Base-by-base conservation (phyloP, 2,113 vertebrate species). In the Anoplopoma fimbria region DNA sequence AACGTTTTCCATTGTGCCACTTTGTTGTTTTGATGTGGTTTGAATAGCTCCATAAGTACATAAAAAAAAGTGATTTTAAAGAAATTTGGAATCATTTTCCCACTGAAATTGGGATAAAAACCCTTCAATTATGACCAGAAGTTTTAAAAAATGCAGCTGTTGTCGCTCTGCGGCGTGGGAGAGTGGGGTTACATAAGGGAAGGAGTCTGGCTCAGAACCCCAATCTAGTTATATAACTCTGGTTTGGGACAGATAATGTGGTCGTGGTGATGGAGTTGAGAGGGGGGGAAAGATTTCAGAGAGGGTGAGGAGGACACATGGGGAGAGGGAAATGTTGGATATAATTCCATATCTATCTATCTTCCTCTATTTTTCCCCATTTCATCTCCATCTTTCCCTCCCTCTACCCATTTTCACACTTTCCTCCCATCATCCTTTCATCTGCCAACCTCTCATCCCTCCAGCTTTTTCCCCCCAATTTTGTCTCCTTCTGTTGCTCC, bases 201-300 rank as follows among this genome's bases (percentile, higher is more conserved):
- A 70, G 27, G 27, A 45, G 5, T 90, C 64, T 86, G 80, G 79
- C 84, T 79, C 86, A 36, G 69, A 75, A 75, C 71, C 84, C 75
- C 80, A 40, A 38, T 62, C 45, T 53, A 47, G 83, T 91, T 89
- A 88, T n/a, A 2, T 87, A 89, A 91, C 81, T 63, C 75, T 82
- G 89, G 87, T 91, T 88, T 91, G 87, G 85, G 85, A 82, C 49
- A 47, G 67, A 88, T 85, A 76, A 81, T 86, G 81, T 87, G 85
- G 74, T 78, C 2, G 4, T 65, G 73, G 64, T 68, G 57, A 36
- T 62, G 53, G 62, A 53, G 65, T 23, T 58, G 38, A 1, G 25
- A 14, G 6, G 51, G 36, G 57, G 33, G 21, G 25, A 69, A 51
- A 64, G 3, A 80, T 68, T 76, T 71, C 47, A 61, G 33, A 12